Evolutionary conservation across 2,113 vertebrate species (phyloP), one percentile per base, ranked within the genome.

Genomic region (Campylomormyrus tamandua): DNA sequence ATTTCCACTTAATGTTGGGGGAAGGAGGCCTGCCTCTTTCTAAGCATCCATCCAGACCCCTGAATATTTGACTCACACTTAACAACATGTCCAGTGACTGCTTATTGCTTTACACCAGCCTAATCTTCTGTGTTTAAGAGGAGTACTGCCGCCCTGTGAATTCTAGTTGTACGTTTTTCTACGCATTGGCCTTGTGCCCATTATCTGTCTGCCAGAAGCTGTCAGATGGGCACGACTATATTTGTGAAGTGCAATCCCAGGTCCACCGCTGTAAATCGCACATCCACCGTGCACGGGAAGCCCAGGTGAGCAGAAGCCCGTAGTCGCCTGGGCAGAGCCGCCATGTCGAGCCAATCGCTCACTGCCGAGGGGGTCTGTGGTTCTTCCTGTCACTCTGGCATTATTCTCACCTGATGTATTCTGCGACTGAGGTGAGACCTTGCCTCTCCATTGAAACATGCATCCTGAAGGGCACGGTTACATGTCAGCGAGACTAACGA

Each of bases 241-340:
- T 74, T 52, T 49, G 58, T 49, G 66, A 89, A 35, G 74, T 89
- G n/a, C 8, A 52, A 83, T 83, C 88, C 88, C 31, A 45, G 74
- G 31, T 77, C 70, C 53, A n/a, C 39, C 21, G 48, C n/a, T 45
- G 70, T 35, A 35, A 42, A 1, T 58, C 10, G 50, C 35, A 27
- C 19, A 53, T 89, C 21, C 46, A 13, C 15, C 15, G 53, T 21
- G 24, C 46, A 80, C 48, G 9, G 70, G 46, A 52, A 13, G 2
- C 48, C 48, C 49, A 10, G 53, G 21, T 31, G 19, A 31, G 77
- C 4, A 19, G 31, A 89, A 70, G 13, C 27, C n/a, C 48, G 0
- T 19, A 1, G 45, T 39, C 2, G 24, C 62, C 52, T 58, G 3
- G 1, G 17, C 35, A 62, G 13, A 45, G 3, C 0, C 52, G 39